Conservation (phyloP, 2,113 vertebrate genomes). For the Gobio gobio region DNA sequence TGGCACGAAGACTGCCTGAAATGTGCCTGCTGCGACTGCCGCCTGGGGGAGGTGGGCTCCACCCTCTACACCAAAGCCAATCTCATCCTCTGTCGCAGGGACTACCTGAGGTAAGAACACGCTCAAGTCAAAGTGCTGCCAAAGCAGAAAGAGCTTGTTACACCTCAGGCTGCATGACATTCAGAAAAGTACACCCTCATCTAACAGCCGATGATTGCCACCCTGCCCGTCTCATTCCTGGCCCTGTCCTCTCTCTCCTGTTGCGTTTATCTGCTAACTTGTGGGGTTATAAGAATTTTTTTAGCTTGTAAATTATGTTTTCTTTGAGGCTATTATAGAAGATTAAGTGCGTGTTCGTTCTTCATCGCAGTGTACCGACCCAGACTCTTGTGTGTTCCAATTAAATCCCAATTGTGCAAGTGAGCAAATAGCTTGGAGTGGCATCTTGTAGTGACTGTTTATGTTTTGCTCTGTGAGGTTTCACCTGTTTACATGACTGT, state of each 20-base stretch:
- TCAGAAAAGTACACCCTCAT: slow-evolving; percentile 47
- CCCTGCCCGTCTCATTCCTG: slow-evolving; percentile 6
- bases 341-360: slow-evolving; percentile 50
- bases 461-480: slow-evolving; percentile 28
- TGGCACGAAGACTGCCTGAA: slow-evolving; percentile 99
- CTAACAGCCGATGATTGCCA: slow-evolving; percentile 23
- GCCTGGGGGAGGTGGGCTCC: slow-evolving; percentile 98
- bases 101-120: slow-evolving; percentile 94
- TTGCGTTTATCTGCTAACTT: background rate
- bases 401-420: slow-evolving; percentile 36
- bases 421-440: slow-evolving; percentile 24
- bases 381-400: slow-evolving; percentile 28
- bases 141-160: slow-evolving; percentile 61
- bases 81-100: slow-evolving; percentile 98
- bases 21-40: slow-evolving; percentile 99
- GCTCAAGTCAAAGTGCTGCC: slow-evolving; percentile 10
- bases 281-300: slow-evolving; percentile 11
- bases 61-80: slow-evolving; percentile 99
- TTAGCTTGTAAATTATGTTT: slow-evolving; percentile 12
- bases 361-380: background rate
- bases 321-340: slow-evolving; percentile 38
- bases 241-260: background rate
- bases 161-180: slow-evolving; percentile 57
- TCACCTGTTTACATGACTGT: slow-evolving; percentile 61
- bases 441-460: slow-evolving; percentile 39